phyloP scores from a whole-genome alignment of 2,888 invertebrate genomes.

The Alloscopus bannaensis region DNA sequence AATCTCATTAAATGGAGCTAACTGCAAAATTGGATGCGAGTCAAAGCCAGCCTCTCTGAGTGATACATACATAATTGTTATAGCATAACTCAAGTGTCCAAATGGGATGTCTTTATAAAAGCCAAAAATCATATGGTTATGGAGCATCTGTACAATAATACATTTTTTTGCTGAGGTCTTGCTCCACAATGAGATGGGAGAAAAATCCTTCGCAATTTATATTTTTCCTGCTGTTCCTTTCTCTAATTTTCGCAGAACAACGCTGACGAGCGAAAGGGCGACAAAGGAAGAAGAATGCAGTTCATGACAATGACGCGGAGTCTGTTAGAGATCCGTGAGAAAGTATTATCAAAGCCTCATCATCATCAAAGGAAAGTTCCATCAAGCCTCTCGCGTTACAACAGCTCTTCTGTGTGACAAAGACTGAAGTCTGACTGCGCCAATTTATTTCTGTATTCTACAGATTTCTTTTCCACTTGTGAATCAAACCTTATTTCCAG shows the following conservation, averaged over 20 bases:
- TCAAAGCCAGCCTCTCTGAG: conserved; percentile 5
- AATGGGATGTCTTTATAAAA: no score
- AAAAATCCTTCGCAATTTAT: conserved; percentile 16
- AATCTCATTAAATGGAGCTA: conserved; percentile 28
- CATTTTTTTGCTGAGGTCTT: no score
- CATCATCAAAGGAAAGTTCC: conserved; percentile 34
- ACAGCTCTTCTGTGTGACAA: conserved; percentile 2
- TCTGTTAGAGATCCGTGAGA: conserved; percentile 48
- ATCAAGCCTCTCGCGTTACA: background rate
- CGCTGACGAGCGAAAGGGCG: background rate
- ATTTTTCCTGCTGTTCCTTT: background rate
- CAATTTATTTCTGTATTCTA: conserved; percentile 7
- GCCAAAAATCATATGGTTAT: no score
- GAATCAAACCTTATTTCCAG: no score
- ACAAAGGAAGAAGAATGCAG: conserved; percentile 28
- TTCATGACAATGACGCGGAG: conserved; percentile 39
- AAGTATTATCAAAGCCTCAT: conserved; percentile 35
- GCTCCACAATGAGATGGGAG: no score
- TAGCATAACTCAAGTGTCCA: conserved; percentile 1
- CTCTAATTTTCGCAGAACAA: background rate
- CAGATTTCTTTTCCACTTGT: no score
- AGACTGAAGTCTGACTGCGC: conserved; percentile 7
- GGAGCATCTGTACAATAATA: no score
- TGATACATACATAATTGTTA: background rate
- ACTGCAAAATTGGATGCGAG: conserved; percentile 13